Base-by-base conservation (phyloP, 2,888 invertebrate species). In the Brachylomia viminalis region DNA sequence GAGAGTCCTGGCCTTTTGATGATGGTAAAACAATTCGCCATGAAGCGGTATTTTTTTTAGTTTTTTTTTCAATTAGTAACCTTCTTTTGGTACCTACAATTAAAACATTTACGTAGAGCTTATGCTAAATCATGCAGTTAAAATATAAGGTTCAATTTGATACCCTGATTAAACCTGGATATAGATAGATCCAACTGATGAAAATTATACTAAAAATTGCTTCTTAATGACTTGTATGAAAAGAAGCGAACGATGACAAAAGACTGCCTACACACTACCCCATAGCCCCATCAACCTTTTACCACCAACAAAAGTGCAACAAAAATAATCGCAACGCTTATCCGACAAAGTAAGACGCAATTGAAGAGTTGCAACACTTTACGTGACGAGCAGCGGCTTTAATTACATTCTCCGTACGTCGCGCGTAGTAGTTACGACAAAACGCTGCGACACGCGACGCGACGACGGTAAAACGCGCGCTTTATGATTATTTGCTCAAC, bases 401-500 rank as follows among this genome's bases (percentile, higher is more conserved):
- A 89, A 89, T 89, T 89, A 89, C 88, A 84, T 80, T 83, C 81
- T 71, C 80, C 79, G 84, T 85, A 87, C 83, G 87, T 82, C 78
- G 82, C 65, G 47, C 61, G 47, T 80, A 71, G 82, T 72, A 82
- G 79, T 89, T 82, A 89, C 84, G 86, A 86, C 89, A 81, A 85
- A 88, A 88, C 82, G 85, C 87, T 70, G 72, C 72, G 82, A 87
- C 87, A 67, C 79, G 87, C 76, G 77, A 77, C 79, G 62, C 71
- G 61, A 67, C 79, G 83, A 65, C 65, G 81, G 82, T 88, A 86
- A 87, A 88, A 87, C 82, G 82, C 75, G 82, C 88, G 85, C 89
- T 94, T 94, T 95, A 94, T 93, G 92, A 92, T 93, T 94, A 93
- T 94, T 93, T 92, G 92, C 87, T 93, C 94, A 95, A 94, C 93